Evolutionary conservation across 2,888 invertebrate genomes (phyloP).

Genomic region (Trimorus sp.): DNA sequence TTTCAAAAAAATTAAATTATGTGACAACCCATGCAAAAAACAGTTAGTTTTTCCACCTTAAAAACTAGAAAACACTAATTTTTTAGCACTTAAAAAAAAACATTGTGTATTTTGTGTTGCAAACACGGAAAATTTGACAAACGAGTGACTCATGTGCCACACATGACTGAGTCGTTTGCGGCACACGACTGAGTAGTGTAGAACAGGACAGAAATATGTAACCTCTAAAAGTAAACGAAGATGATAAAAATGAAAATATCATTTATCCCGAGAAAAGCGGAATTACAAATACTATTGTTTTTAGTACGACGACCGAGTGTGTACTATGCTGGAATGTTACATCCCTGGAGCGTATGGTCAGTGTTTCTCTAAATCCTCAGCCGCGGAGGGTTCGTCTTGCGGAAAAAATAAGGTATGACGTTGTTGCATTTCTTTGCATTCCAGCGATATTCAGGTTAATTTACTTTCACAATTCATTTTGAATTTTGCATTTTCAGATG

Average conservation of each 20-base stretch:
- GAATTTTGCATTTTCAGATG: conserved; percentile 84
- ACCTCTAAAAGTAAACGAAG: too few relatives aligned
- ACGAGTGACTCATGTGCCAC: too few relatives aligned
- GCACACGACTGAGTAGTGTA: too few relatives aligned
- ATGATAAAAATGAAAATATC: neutral
- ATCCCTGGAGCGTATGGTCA: conserved; percentile 89
- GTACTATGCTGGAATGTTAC: conserved; percentile 94
- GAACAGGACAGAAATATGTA: too few relatives aligned
- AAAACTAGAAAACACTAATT: too few relatives aligned
- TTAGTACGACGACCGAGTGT: conserved; percentile 94
- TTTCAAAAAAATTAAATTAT: too few relatives aligned
- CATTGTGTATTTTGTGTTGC: too few relatives aligned
- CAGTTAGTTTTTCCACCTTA: too few relatives aligned
- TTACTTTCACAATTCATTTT: neutral
- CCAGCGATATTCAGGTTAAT: conserved; percentile 10
- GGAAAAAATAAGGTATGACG: conserved; percentile 90
- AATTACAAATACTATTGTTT: conserved; percentile 1
- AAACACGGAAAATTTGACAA: too few relatives aligned
- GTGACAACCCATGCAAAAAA: too few relatives aligned
- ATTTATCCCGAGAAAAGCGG: neutral
- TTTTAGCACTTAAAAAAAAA: too few relatives aligned
- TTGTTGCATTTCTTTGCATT: neutral
- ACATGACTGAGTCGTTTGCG: too few relatives aligned
- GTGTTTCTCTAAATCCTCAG: conserved; percentile 94
- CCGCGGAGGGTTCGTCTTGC: conserved; percentile 95